Conservation (phyloP, 2,888 invertebrate species). For the Peribatodes rhomboidaria region DNA sequence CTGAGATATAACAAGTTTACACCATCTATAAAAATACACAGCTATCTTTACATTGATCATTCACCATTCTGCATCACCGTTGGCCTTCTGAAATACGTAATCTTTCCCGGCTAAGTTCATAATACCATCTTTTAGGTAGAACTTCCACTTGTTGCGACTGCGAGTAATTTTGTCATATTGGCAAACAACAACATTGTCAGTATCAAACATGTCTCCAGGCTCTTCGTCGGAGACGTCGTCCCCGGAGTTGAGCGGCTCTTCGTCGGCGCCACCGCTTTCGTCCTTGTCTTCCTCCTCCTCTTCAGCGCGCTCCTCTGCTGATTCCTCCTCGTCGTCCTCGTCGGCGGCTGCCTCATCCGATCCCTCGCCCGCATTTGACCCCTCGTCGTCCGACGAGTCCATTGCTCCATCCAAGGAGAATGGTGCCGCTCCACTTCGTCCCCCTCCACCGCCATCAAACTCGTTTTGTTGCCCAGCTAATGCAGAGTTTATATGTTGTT, state of each 20-base stretch:
- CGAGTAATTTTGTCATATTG: conserved; percentile 99
- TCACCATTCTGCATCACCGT: conserved; percentile 99
- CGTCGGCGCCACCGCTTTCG: conserved; percentile 88
- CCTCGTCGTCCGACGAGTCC: conserved; percentile 92
- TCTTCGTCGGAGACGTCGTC: conserved; percentile 99
- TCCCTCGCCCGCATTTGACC: conserved; percentile 86
- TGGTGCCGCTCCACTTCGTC: conserved; percentile 76
- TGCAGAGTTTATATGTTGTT: conserved; percentile 95
- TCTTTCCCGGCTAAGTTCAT: conserved; percentile 99
- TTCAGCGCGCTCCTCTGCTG: conserved; percentile 88
- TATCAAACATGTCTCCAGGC: conserved; percentile 97
- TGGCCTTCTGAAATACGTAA: conserved; percentile 99
- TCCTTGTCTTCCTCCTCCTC: conserved; percentile 90
- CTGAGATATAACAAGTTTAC: conserved; percentile 67
- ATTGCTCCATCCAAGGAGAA: conserved; percentile 88
- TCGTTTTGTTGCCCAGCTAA: conserved; percentile 85
- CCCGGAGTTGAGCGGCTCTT: conserved; percentile 98
- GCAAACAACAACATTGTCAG: conserved; percentile 99
- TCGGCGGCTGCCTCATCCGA: conserved; percentile 91
- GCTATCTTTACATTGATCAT: conserved; percentile 66
- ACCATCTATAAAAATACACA: conserved; percentile 72
- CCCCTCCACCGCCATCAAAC: conserved; percentile 82
- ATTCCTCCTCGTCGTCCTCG: conserved; percentile 92
- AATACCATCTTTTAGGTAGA: conserved; percentile 99
- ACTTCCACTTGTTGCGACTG: conserved; percentile 99